Evolutionary conservation across 2,113 vertebrate species (phyloP).

Genomic region (Hippolais icterina): DNA sequence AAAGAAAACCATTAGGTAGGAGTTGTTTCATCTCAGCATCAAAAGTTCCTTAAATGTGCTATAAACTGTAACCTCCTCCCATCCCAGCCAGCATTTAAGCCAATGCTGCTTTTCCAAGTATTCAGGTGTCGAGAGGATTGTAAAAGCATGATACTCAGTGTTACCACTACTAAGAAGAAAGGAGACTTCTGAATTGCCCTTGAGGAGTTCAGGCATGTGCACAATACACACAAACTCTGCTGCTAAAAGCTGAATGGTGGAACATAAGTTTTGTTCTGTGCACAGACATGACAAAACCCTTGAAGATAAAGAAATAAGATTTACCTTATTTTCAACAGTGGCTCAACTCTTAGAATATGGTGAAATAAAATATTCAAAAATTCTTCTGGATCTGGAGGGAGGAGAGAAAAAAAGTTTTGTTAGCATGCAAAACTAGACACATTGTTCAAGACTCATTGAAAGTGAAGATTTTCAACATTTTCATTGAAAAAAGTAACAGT

Average conservation of each 20-base stretch:
- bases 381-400: slow-evolving; percentile 89
- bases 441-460: neutral
- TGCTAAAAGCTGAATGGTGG: neutral
- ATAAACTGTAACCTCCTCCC: neutral
- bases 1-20: neutral
- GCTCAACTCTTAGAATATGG: slow-evolving; percentile 96
- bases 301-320: neutral
- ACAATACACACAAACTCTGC: neutral
- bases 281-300: neutral
- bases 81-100: neutral
- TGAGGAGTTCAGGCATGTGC: neutral
- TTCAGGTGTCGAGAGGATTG: neutral
- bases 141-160: neutral
- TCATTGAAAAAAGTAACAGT: neutral
- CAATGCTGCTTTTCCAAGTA: neutral
- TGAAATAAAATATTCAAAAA: slow-evolving; percentile 98
- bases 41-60: neutral
- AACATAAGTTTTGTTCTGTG: neutral
- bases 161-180: neutral
- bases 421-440: neutral
- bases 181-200: neutral
- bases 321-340: slow-evolving; percentile 94
- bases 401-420: neutral
- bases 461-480: neutral
- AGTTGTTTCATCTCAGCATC: neutral